phyloP scores from a whole-genome alignment of 2,888 invertebrate genomes.

The Mythimna albipuncta region DNA sequence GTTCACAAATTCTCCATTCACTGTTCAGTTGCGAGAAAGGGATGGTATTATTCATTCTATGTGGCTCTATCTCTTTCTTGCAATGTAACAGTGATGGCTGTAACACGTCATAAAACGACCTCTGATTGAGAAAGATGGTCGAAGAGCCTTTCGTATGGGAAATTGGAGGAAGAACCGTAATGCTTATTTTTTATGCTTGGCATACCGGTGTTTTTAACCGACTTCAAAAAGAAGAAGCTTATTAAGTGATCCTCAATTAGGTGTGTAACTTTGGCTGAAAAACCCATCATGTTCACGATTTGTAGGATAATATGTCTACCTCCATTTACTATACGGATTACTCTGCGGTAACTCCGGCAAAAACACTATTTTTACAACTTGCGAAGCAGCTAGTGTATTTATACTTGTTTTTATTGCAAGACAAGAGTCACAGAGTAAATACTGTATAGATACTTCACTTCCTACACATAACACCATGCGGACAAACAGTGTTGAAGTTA shows the following conservation, averaged over 20 bases:
- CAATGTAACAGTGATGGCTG: neutral
- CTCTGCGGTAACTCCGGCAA: neutral
- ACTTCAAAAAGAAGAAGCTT: too few species aligned
- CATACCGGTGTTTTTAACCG: too few species aligned
- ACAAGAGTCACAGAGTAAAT: slow-evolving; percentile 34
- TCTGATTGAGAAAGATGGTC: neutral
- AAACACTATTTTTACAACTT: slow-evolving; percentile 32
- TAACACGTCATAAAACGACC: neutral
- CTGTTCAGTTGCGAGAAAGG: neutral
- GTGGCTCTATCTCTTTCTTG: neutral
- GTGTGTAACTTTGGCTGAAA: too few species aligned
- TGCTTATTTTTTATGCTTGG: too few species aligned
- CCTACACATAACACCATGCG: neutral
- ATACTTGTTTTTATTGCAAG: slow-evolving; percentile 1
- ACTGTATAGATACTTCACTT: slow-evolving; percentile 24
- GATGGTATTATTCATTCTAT: neutral
- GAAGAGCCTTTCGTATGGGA: slow-evolving; percentile 14
- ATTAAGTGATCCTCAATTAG: too few species aligned
- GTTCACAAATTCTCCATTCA: neutral
- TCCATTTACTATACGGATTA: slow-evolving; percentile 16
- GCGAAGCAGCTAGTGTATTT: slow-evolving; percentile 46
- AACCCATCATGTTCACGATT: too few species aligned
- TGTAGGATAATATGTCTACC: too few species aligned
- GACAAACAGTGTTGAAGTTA: too few species aligned
- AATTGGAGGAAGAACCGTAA: neutral